Conservation (phyloP, 2,888 invertebrate species). For the Chelonus formosanus region DNA sequence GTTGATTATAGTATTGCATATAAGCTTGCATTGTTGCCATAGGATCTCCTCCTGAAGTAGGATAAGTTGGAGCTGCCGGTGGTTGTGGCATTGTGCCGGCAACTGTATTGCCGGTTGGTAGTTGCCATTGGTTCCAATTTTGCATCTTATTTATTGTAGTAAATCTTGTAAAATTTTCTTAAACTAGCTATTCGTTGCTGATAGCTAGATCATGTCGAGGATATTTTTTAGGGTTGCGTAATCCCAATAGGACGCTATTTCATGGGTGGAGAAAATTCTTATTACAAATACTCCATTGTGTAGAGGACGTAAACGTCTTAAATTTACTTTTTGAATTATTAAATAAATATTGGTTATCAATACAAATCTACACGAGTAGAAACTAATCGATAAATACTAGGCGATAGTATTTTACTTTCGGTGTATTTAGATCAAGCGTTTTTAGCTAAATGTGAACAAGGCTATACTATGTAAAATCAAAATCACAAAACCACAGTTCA, state of each 20-base stretch:
- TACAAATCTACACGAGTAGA: too few species aligned
- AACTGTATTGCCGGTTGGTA: constrained; percentile 56
- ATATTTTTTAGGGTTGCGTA: constrained; percentile 55
- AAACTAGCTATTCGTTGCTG: constrained; percentile 44
- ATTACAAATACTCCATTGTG: constrained; percentile 43
- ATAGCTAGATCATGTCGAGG: constrained; percentile 55
- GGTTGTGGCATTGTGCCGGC: constrained; percentile 52
- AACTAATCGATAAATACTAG: too few species aligned
- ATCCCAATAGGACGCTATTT: constrained; percentile 58
- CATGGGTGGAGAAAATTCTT: constrained; percentile 53
- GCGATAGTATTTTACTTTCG: too few species aligned
- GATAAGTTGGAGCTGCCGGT: constrained; percentile 61
- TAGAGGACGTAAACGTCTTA: not conserved
- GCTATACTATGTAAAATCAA: too few species aligned
- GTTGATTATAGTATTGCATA: constrained; percentile 64
- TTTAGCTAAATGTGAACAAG: too few species aligned
- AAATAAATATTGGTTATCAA: not conserved
- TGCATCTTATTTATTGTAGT: constrained; percentile 49
- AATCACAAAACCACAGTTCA: too few species aligned
- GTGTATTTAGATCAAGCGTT: too few species aligned
- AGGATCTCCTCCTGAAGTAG: constrained; percentile 58
- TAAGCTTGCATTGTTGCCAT: constrained; percentile 62
- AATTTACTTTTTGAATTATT: not conserved
- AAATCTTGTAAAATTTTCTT: constrained; percentile 41
- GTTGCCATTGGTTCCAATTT: constrained; percentile 64